Base-by-base conservation (phyloP, 2,113 vertebrate species). In the Ciconia boyciana region DNA sequence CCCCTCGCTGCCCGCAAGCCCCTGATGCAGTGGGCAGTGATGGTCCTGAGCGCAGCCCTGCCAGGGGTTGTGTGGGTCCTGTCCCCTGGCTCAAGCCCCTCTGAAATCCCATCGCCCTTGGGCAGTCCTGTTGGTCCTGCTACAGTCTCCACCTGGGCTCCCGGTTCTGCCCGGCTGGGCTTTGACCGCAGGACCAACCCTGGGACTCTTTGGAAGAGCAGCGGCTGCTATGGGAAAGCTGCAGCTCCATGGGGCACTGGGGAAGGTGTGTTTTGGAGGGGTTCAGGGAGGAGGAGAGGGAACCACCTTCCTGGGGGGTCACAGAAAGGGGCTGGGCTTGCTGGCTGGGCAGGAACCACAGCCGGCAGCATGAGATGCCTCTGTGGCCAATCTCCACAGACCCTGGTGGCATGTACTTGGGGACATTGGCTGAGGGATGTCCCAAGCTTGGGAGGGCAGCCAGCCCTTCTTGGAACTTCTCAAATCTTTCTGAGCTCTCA, bases 1-100 rank as follows among this genome's bases (percentile, higher is more conserved):
- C 28, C 16, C 28, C 29, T 57, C 1, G 1, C 14, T 16, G 32
- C 22, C 29, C 0, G 1, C 13, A 29, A 52, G 13, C 46, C 28
- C 29, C 32, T 22, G 43, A 11, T 36, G 79, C 13, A 1, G 21
- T 25, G 11, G 31, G 51, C 32, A 22, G 76, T 1, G 46, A 25
- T 3, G 32, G 32, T 58, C 24, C 65, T 2, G 17, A 57, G 78
- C 0, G 6, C 19, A 78, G 39, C 65, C 65, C 66, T 46, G 25
- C 9, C 29, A 32, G 43, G 39, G 19, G 4, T 6, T 16, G 7
- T 9, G 39, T 11, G 17, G 70, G 28, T 52, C 57, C 19, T 58
- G 19, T n/a, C 44, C 64, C 36, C 32, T 16, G 43, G 7, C 62
- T 34, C 11, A 8, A 34, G 26, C 13, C 39, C 65, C 36, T 34